phyloP scores from a whole-genome alignment of 1,140 invertebrate genomes.

The Halesus radiatus region DNA sequence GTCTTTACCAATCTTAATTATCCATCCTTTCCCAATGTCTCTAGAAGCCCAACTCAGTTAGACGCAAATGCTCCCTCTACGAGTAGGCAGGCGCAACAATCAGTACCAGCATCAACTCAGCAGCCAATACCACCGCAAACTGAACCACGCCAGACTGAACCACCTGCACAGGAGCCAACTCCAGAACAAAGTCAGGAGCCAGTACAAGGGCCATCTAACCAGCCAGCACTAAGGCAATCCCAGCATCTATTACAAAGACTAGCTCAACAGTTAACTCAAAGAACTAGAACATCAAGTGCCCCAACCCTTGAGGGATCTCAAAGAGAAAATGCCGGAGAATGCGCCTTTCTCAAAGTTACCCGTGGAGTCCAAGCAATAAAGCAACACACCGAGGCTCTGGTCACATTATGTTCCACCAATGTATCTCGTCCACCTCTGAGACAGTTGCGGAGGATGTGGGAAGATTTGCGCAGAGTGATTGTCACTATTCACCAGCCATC shows the following conservation, averaged over 20 bases:
- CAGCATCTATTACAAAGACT: neutral
- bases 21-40: neutral
- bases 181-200: neutral
- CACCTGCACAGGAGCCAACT: neutral
- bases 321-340: neutral
- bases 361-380: constrained; percentile 63
- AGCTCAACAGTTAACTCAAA: constrained; percentile 14
- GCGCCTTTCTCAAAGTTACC: constrained; percentile 64
- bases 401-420: constrained; percentile 63
- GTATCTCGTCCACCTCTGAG: constrained; percentile 67
- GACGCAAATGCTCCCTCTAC: constrained; percentile 40
- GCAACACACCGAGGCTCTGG: constrained; percentile 63
- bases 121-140: neutral
- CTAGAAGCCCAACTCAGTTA: neutral
- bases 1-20: neutral
- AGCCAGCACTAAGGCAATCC: neutral
- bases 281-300: constrained; percentile 23
- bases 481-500: constrained; percentile 68
- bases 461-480: constrained; percentile 74
- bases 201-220: neutral
- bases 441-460: constrained; percentile 75
- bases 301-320: neutral
- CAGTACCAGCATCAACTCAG: neutral
- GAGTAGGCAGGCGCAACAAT: constrained; percentile 17
- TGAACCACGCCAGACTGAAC: neutral